Conservation (phyloP, 2,888 invertebrate genomes). For the Electrophaes corylata region DNA sequence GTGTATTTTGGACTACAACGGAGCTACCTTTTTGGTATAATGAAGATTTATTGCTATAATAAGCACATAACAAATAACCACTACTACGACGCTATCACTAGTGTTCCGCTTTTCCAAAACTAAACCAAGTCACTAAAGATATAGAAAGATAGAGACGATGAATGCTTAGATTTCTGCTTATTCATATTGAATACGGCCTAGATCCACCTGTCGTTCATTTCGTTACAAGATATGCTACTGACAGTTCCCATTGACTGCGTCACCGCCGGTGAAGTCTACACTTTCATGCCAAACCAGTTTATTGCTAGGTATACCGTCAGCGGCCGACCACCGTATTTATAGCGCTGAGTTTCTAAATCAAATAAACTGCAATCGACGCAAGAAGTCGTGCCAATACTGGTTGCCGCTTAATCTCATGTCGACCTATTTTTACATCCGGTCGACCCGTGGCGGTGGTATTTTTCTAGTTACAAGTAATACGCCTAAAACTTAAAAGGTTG, state of each 20-base stretch:
- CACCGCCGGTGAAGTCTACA: slow-evolving; percentile 47
- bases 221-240: slow-evolving; percentile 7
- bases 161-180: no score
- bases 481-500: no score
- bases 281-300: slow-evolving; percentile 62
- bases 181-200: no score
- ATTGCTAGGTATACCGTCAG: slow-evolving; percentile 39
- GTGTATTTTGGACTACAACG: no score
- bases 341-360: slow-evolving; percentile 55
- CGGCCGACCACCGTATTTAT: slow-evolving; percentile 36
- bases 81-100: no score
- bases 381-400: slow-evolving; percentile 23
- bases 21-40: no score
- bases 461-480: not conserved
- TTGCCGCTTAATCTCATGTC: slow-evolving; percentile 23
- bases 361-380: slow-evolving; percentile 46
- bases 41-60: no score
- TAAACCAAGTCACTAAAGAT: no score
- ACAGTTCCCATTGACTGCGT: slow-evolving; percentile 3
- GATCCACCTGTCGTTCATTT: not conserved
- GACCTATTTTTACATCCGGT: slow-evolving; percentile 26
- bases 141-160: no score
- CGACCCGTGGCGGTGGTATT: not conserved
- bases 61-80: no score
- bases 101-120: no score